These are phyloP conservation scores for Oreochromis grahami DNA, from an alignment of 2,797 vertebrate species.

Conservation along the genomic window DNA sequence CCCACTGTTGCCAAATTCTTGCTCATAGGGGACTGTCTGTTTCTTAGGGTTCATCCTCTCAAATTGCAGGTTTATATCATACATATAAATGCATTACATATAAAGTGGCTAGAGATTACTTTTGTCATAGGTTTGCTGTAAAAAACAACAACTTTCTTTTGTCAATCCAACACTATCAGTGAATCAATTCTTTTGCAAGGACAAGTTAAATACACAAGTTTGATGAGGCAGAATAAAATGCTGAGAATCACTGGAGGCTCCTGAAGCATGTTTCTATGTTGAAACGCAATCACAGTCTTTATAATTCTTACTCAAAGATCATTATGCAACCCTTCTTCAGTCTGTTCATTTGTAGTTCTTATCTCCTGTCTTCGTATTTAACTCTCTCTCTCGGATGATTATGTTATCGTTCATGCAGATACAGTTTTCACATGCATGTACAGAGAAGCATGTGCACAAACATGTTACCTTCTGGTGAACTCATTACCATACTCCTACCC, in stretches of 20 bases:
- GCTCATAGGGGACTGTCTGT: not conserved
- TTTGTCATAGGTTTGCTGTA: not conserved
- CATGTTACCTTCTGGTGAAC: slow-evolving; percentile 40
- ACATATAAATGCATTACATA: not conserved
- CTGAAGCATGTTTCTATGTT: not conserved
- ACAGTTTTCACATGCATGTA: not conserved
- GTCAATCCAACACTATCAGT: not conserved
- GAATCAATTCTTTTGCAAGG: not conserved
- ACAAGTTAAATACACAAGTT: not conserved
- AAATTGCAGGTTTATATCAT: not conserved
- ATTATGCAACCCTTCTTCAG: not conserved
- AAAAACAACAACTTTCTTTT: not conserved
- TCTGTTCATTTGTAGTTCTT: not conserved
- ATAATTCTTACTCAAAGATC: not conserved
- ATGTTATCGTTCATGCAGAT: slow-evolving; percentile 20
- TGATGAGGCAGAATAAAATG: not conserved
- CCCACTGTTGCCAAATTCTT: not conserved
- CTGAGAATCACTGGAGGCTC: not conserved
- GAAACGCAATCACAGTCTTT: not conserved
- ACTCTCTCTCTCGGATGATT: not conserved
- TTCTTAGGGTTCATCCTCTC: not conserved
- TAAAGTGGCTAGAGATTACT: not conserved
- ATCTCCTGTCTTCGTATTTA: not conserved
- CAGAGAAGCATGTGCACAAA: not conserved
- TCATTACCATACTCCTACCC: slow-evolving; percentile 37